Percentiles rank a stretch among this genome's conserved stretches.
Conservation (phyloP, 2,797 vertebrate genomes). For the Notolepis coatsorum region DNA sequence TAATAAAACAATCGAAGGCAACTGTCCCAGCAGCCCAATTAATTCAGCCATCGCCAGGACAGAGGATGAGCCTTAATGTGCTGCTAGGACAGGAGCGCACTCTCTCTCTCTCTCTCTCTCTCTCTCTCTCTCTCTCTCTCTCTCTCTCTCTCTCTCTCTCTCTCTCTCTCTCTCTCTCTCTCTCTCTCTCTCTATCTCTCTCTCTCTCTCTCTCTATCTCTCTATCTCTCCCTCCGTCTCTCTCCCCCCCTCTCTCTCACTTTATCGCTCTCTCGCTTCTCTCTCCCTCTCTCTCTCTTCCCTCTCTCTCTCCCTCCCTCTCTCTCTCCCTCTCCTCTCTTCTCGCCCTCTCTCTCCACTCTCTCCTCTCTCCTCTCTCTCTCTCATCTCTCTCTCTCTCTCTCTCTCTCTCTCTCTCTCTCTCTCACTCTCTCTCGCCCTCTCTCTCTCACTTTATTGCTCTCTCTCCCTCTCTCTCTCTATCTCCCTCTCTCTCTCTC, state of each 20-base stretch:
- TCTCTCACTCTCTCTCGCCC: constrained; percentile 53
- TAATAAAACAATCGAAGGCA: constrained; percentile 51
- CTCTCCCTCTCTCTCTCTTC: constrained; percentile 21
- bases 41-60: constrained; percentile 44
- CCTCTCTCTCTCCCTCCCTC: constrained; percentile 10
- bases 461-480: constrained; percentile 8
- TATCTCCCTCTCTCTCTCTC: not conserved
- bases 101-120: constrained; percentile 5
- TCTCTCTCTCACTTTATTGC: constrained; percentile 6
- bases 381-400: constrained; percentile 94
- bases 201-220: constrained; percentile 18
- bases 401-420: constrained; percentile 83
- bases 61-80: constrained; percentile 22
- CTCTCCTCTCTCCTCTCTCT: constrained; percentile 77
- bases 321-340: constrained; percentile 29
- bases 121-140: constrained; percentile 6
- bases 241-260: constrained; percentile 80
- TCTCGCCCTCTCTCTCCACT: constrained; percentile 30
- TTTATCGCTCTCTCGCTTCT: constrained; percentile 7
- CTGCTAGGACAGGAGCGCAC: constrained; percentile 7
- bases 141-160: not conserved
- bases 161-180: not conserved
- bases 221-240: constrained; percentile 61
- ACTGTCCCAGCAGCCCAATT: constrained; percentile 60
- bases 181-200: constrained; percentile 23